phyloP scores from a whole-genome alignment of 2,888 invertebrate species.

The Anthophora plumipes region DNA sequence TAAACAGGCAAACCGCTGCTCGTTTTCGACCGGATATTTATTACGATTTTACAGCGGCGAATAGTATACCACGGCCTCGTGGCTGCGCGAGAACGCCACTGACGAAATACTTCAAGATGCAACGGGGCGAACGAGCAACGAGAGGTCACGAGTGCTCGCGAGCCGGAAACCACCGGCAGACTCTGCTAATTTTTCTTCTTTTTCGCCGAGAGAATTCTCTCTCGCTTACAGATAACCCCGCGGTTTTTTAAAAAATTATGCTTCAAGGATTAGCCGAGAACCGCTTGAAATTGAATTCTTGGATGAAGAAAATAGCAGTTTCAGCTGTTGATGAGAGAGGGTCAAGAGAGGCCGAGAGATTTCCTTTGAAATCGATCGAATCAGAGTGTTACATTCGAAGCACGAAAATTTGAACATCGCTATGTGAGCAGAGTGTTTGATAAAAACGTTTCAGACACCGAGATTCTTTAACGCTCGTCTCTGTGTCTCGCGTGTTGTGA shows the following conservation, averaged over 20 bases:
- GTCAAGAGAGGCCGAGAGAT: neutral
- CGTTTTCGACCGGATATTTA: slow-evolving; percentile 32
- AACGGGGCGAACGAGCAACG: slow-evolving; percentile 23
- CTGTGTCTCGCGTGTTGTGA: no score
- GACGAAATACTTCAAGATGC: slow-evolving; percentile 36
- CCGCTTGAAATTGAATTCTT: neutral
- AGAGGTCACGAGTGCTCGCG: slow-evolving; percentile 21
- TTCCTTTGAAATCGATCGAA: neutral
- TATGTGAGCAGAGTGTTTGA: no score
- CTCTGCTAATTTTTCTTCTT: slow-evolving; percentile 34
- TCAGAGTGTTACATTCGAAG: no score
- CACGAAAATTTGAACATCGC: no score
- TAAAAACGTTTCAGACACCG: no score
- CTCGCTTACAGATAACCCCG: neutral
- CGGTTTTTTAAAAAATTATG: neutral
- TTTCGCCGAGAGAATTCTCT: slow-evolving; percentile 5
- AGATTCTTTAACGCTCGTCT: no score
- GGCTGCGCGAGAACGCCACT: slow-evolving; percentile 8
- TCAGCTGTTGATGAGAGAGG: neutral
- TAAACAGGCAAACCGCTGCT: neutral
- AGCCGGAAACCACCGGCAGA: slow-evolving; percentile 16
- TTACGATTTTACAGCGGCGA: slow-evolving; percentile 56
- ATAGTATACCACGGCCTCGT: neutral
- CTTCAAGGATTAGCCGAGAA: neutral
- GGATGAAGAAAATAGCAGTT: neutral